These are phyloP conservation scores for Philopotamus ludificatus DNA, from an alignment of 1,140 invertebrate species.

Conservation along the genomic window DNA sequence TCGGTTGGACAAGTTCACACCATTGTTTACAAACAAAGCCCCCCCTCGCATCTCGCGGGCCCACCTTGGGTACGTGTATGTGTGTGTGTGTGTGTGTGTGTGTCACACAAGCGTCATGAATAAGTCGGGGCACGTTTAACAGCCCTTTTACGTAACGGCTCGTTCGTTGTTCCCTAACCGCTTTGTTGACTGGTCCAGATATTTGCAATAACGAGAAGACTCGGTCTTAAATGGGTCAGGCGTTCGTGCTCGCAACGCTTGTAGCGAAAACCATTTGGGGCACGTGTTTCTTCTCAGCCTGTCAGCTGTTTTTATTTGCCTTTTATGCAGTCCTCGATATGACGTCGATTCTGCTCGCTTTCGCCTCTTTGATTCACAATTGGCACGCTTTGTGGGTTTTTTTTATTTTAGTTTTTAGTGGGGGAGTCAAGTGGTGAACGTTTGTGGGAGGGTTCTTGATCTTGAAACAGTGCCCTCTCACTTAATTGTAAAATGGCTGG, in stretches of 20 bases:
- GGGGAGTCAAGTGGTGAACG: too few relatives aligned
- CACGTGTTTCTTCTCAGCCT: not conserved
- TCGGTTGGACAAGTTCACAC: not conserved
- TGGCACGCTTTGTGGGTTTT: not conserved
- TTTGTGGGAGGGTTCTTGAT: too few relatives aligned
- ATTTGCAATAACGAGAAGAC: too few relatives aligned
- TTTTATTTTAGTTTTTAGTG: constrained; percentile 1
- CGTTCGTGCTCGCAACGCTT: not conserved
- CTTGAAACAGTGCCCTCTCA: too few relatives aligned
- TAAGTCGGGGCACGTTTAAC: constrained; percentile 23
- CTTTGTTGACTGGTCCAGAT: constrained; percentile 3
- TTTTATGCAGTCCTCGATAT: too few relatives aligned
- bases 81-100: not conserved
- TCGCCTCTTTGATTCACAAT: not conserved
- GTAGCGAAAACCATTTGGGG: not conserved
- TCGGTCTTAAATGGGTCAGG: not conserved
- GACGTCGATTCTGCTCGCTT: not conserved
- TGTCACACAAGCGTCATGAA: constrained; percentile 3
- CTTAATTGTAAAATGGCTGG: too few relatives aligned
- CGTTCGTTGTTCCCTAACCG: constrained; percentile 1
- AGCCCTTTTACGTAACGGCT: constrained; percentile 22
- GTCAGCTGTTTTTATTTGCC: too few relatives aligned
- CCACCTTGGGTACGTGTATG: not conserved
- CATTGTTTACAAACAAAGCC: constrained; percentile 4
- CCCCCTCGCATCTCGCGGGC: not conserved